These are phyloP conservation scores for Plecotus auritus DNA, from an alignment of 2,113 vertebrate species.

Conservation along the genomic window DNA sequence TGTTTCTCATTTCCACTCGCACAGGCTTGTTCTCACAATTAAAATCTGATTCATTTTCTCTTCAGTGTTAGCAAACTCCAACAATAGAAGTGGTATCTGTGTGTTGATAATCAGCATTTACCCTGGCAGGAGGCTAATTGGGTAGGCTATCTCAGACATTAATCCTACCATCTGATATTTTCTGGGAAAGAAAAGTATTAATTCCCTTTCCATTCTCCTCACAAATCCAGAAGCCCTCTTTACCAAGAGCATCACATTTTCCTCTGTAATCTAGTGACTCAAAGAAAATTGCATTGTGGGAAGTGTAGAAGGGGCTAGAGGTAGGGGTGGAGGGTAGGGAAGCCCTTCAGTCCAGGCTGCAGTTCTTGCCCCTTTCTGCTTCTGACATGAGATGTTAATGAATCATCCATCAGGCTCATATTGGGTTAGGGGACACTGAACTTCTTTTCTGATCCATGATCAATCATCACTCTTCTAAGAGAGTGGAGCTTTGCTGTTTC, in stretches of 20 bases:
- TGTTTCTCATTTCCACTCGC: conserved; percentile 45
- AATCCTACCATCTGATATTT: conserved; percentile 47
- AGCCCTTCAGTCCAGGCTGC: conserved; percentile 44
- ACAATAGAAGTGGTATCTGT: conserved; percentile 58
- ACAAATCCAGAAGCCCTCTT: conserved; percentile 58
- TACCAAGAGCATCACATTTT: conserved; percentile 56
- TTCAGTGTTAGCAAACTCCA: conserved; percentile 64
- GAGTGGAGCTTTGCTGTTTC: conserved; percentile 73
- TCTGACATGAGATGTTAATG: conserved; percentile 54
- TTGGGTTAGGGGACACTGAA: conserved; percentile 53
- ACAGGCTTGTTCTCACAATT: conserved; percentile 65
- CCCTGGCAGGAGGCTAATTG: conserved; percentile 48
- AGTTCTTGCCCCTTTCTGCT: conserved; percentile 55
- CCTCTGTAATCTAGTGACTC: conserved; percentile 42
- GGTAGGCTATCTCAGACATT: conserved; percentile 49
- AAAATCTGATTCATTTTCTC: conserved; percentile 65
- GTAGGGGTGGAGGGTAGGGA: neutral
- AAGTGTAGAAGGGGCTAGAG: neutral
- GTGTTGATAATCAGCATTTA: conserved; percentile 62
- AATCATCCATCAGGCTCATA: conserved; percentile 46
- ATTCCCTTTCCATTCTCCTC: conserved; percentile 61
- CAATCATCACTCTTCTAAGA: conserved; percentile 61
- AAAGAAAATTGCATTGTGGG: conserved; percentile 54
- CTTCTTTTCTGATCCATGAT: conserved; percentile 63
- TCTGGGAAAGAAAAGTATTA: conserved; percentile 9